phyloP scores from a whole-genome alignment of 92 coral and sea anemone genomes.

The Actinernus sp. region DNA sequence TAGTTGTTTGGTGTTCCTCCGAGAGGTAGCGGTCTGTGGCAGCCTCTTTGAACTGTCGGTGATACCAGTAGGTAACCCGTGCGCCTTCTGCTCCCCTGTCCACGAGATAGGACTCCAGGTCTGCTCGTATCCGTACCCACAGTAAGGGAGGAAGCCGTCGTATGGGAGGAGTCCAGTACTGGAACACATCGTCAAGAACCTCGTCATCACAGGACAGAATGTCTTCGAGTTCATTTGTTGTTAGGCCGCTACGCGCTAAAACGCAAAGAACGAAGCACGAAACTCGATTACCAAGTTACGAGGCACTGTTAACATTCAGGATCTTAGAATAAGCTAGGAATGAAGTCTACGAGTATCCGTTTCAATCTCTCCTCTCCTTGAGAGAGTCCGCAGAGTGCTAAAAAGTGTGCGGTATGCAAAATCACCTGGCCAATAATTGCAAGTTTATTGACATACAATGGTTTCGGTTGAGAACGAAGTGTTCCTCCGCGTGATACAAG shows the following conservation, averaged over 20 bases:
- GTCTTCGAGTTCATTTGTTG: constrained; percentile 82
- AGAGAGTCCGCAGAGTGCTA: too few species aligned
- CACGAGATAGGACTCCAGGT: constrained; percentile 82
- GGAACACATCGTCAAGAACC: constrained; percentile 83
- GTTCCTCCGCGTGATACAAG: too few species aligned
- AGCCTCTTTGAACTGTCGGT: constrained; percentile 84
- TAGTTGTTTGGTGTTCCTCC: constrained; percentile 61
- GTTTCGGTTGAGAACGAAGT: too few species aligned
- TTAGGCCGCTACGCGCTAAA: constrained; percentile 73
- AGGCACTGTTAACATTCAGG: too few species aligned
- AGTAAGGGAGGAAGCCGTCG: constrained; percentile 89
- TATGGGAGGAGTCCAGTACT: constrained; percentile 94
- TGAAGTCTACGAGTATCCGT: too few species aligned
- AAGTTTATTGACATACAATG: too few species aligned
- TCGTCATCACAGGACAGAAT: constrained; percentile 79
- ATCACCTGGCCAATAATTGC: too few species aligned
- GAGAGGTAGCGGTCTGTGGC: constrained; percentile 78
- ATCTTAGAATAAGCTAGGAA: too few species aligned
- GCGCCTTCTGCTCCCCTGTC: constrained; percentile 84
- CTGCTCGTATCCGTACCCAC: constrained; percentile 84
- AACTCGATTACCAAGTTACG: too few species aligned
- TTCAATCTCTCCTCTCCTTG: too few species aligned
- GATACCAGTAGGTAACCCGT: constrained; percentile 84
- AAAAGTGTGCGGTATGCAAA: too few species aligned
- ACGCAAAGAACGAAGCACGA: too few species aligned